These are phyloP conservation scores for Apis dorsata DNA, from an alignment of 1,140 invertebrate species.

Conservation along the genomic window DNA sequence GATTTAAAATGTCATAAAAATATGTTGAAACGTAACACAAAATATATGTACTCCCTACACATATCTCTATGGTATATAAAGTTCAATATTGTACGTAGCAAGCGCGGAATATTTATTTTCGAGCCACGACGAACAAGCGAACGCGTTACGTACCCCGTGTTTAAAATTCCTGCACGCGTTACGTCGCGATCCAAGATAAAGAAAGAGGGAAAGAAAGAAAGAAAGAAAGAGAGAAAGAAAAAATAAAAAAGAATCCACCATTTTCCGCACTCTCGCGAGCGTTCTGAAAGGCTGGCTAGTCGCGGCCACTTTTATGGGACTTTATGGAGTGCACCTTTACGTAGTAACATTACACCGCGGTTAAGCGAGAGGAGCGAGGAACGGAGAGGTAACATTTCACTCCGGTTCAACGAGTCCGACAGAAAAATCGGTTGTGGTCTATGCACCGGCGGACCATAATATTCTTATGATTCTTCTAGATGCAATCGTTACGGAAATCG, in stretches of 20 bases:
- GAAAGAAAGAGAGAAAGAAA: too few species aligned
- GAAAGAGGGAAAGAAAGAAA: too few species aligned
- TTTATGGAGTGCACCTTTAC: conserved; percentile 52
- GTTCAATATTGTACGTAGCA: neutral
- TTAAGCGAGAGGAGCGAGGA: conserved; percentile 47
- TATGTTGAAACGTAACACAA: neutral
- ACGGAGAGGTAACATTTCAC: conserved; percentile 63
- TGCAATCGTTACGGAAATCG: conserved; percentile 52
- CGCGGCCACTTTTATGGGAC: conserved; percentile 45
- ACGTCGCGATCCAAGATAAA: neutral
- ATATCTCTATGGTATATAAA: neutral
- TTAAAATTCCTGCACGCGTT: conserved; percentile 43
- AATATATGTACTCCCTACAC: neutral
- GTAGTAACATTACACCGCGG: conserved; percentile 59
- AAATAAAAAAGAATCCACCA: neutral
- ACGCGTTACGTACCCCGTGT: neutral
- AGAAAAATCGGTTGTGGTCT: conserved; percentile 66
- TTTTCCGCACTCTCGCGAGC: conserved; percentile 20
- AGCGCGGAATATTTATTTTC: neutral
- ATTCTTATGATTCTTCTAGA: conserved; percentile 55
- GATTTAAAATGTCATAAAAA: neutral
- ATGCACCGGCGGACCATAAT: conserved; percentile 45
- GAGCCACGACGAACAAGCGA: too few species aligned
- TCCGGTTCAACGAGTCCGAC: conserved; percentile 58
- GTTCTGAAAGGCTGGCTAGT: conserved; percentile 40